These are phyloP conservation scores for Fistularia commersonii DNA, from an alignment of 2,797 vertebrate genomes.

Conservation along the genomic window DNA sequence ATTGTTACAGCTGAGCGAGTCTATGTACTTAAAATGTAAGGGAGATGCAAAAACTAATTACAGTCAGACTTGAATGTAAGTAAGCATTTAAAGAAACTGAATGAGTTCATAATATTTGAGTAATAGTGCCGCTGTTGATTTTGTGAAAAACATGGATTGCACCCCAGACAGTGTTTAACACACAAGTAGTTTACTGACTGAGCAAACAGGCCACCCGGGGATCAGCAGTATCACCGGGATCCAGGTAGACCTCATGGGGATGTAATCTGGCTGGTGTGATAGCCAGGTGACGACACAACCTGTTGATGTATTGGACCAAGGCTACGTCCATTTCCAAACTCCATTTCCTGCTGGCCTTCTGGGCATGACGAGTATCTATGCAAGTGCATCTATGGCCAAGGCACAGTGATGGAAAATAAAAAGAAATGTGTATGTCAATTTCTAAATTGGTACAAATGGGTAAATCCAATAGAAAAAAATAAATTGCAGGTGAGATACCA, in stretches of 20 bases:
- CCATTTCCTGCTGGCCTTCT: slow-evolving; percentile 93
- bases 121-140: background rate
- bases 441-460: no score
- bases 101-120: no score
- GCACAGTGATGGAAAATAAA: no score
- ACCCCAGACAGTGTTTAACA: background rate
- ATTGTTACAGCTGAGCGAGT: background rate
- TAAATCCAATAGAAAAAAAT: no score
- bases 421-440: no score
- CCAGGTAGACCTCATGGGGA: slow-evolving; percentile 95
- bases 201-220: slow-evolving; percentile 86
- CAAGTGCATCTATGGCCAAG: slow-evolving; percentile 74
- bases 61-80: no score
- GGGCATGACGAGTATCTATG: slow-evolving; percentile 89
- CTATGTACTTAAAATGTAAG: background rate
- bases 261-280: slow-evolving; percentile 94
- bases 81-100: no score
- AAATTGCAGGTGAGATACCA: no score
- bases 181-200: slow-evolving; percentile 69
- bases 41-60: background rate
- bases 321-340: slow-evolving; percentile 94
- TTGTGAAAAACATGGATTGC: background rate
- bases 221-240: slow-evolving; percentile 84
- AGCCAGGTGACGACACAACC: slow-evolving; percentile 93
- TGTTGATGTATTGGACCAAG: slow-evolving; percentile 90